A percentile compares a stretch with the other conserved stretches of the same genome.
These are phyloP conservation scores for Holotrichia oblita DNA, from an alignment of 1,140 invertebrate species.

Conservation along the genomic window DNA sequence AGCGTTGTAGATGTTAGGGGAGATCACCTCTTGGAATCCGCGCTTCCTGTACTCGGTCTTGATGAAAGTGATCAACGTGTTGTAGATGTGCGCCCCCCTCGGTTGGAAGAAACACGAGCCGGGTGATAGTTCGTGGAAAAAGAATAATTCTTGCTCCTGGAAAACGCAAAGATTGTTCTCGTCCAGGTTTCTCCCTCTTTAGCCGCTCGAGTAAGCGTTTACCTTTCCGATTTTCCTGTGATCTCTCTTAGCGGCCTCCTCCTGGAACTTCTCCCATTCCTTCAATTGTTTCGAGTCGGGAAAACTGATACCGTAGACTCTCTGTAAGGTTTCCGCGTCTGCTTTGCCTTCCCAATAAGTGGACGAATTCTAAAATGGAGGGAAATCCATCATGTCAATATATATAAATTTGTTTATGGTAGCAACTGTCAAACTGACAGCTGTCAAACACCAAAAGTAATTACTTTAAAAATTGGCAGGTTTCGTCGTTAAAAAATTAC, in stretches of 20 bases:
- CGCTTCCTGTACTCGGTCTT: constrained; percentile 89
- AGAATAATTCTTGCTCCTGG: constrained; percentile 96
- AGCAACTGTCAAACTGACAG: no score
- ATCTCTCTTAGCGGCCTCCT: constrained; percentile 98
- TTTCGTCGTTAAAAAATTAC: no score
- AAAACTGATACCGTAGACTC: constrained; percentile 98
- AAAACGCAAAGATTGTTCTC: constrained; percentile 40
- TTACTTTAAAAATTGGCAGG: no score
- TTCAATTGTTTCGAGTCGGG: constrained; percentile 96
- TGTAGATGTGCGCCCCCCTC: constrained; percentile 96
- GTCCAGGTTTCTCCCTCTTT: background rate
- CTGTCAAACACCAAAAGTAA: no score
- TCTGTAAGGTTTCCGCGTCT: constrained; percentile 92
- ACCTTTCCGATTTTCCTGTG: constrained; percentile 94
- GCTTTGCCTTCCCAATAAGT: constrained; percentile 98
- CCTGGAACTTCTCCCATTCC: constrained; percentile 97
- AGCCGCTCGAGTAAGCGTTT: no score
- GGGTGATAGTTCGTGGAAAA: constrained; percentile 98
- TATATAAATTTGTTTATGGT: no score
- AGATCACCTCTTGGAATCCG: constrained; percentile 96
- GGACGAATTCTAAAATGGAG: constrained; percentile 77
- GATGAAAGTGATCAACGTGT: constrained; percentile 90
- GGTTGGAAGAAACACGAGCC: constrained; percentile 99
- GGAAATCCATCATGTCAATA: no score
- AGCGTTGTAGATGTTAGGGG: constrained; percentile 97